These are phyloP conservation scores for Leucoraja erinaceus DNA, from an alignment of 2,113 vertebrate species.

Conservation along the genomic window DNA sequence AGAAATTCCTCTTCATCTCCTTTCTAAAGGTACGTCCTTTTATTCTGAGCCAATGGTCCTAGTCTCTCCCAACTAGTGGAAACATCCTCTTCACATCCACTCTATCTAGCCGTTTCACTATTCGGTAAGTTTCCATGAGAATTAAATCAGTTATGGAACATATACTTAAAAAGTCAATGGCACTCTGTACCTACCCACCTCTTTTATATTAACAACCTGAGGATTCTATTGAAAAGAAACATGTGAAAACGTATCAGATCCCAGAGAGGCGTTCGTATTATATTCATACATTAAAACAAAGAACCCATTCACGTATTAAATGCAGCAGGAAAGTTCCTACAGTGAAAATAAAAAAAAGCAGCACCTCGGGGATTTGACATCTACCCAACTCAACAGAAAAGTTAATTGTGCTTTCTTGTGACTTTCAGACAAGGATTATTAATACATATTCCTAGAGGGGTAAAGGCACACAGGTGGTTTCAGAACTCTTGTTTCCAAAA, in stretches of 20 bases:
- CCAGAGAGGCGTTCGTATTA: background rate
- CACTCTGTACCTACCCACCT: too few species aligned
- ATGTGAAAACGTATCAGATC: conserved; percentile 8
- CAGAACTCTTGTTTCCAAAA: background rate
- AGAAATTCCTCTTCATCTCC: too few species aligned
- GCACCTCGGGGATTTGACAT: background rate
- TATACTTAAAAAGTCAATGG: background rate
- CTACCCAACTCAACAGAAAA: background rate
- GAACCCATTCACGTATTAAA: conserved; percentile 10
- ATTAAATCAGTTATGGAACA: background rate
- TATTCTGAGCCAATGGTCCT: too few species aligned
- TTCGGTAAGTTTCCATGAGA: too few species aligned
- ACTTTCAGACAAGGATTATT: background rate
- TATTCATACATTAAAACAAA: conserved; percentile 1
- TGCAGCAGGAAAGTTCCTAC: background rate
- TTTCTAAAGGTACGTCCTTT: too few species aligned
- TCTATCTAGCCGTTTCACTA: too few species aligned
- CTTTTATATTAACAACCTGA: background rate
- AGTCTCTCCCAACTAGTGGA: too few species aligned
- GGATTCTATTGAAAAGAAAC: background rate
- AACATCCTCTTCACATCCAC: too few species aligned
- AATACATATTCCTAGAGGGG: background rate
- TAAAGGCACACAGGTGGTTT: background rate
- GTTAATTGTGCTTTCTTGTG: background rate
- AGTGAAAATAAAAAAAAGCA: background rate